Evolutionary conservation across 2,113 vertebrate genomes (phyloP).

Genomic region (Notothenia coriiceps): DNA sequence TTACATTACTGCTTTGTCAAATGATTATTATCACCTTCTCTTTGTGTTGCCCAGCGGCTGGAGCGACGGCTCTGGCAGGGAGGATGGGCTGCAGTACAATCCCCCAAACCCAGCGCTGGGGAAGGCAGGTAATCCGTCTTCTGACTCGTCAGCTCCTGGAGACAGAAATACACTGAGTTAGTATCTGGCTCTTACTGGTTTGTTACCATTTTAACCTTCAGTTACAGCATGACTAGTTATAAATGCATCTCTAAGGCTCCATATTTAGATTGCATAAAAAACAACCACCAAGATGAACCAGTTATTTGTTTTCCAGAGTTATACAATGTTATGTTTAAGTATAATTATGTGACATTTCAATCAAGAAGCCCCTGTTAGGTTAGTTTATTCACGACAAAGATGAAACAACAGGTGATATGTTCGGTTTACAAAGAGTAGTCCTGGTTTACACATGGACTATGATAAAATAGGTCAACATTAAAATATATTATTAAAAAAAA

Average conservation of each 20-base stretch:
- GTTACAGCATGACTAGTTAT: no score
- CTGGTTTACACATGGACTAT: neutral
- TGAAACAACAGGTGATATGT: neutral
- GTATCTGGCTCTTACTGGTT: neutral
- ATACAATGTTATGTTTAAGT: no score
- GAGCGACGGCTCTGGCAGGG: conserved; percentile 61
- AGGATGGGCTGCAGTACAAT: conserved; percentile 47
- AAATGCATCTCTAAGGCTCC: no score
- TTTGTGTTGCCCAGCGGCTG: conserved; percentile 45
- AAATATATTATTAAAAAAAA: no score
- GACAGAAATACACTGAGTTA: conserved; percentile 3
- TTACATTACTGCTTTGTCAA: neutral
- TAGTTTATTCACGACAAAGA: neutral
- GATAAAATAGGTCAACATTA: no score
- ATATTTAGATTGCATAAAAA: neutral
- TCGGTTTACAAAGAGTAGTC: neutral
- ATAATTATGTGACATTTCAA: neutral
- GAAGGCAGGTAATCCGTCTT: conserved; percentile 49
- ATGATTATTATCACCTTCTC: conserved; percentile 54
- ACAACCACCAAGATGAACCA: neutral
- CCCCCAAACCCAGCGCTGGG: conserved; percentile 39
- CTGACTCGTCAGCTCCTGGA: conserved; percentile 56
- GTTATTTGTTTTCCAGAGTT: neutral
- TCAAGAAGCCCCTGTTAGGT: neutral
- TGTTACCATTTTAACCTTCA: neutral